These are phyloP conservation scores for Oxyruncus cristatus DNA, from an alignment of 2,113 vertebrate genomes.

Conservation along the genomic window DNA sequence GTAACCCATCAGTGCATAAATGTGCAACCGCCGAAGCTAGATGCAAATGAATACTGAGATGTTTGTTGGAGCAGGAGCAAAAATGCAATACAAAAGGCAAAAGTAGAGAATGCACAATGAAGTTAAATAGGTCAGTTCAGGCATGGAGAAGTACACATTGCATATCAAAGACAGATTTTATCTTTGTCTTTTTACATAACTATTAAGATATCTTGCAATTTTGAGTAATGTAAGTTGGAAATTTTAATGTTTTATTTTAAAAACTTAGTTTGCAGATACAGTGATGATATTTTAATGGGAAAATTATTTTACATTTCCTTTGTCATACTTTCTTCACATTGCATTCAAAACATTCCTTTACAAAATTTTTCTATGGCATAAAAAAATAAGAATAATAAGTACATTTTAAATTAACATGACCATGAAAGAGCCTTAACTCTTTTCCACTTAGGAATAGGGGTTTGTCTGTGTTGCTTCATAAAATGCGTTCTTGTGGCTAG, in stretches of 20 bases:
- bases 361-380: background rate
- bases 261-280: background rate
- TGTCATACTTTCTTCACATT: background rate
- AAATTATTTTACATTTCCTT: background rate
- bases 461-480: background rate
- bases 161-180: background rate
- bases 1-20: background rate
- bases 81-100: background rate
- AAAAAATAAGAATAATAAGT: background rate
- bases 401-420: background rate
- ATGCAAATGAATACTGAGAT: background rate
- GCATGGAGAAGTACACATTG: background rate
- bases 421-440: background rate
- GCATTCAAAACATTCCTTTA: background rate
- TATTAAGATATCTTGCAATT: background rate
- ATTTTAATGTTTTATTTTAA: background rate
- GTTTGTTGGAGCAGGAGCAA: background rate
- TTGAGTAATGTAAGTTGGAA: background rate
- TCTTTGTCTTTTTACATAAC: background rate
- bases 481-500: background rate
- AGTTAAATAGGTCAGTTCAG: background rate
- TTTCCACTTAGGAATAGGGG: background rate
- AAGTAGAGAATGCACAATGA: background rate
- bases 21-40: background rate
- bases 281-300: background rate